A percentile compares a stretch with the other conserved stretches of the same genome.
Conservation (phyloP, 2,113 vertebrate species). For the Machaerirhynchus nigripectus region DNA sequence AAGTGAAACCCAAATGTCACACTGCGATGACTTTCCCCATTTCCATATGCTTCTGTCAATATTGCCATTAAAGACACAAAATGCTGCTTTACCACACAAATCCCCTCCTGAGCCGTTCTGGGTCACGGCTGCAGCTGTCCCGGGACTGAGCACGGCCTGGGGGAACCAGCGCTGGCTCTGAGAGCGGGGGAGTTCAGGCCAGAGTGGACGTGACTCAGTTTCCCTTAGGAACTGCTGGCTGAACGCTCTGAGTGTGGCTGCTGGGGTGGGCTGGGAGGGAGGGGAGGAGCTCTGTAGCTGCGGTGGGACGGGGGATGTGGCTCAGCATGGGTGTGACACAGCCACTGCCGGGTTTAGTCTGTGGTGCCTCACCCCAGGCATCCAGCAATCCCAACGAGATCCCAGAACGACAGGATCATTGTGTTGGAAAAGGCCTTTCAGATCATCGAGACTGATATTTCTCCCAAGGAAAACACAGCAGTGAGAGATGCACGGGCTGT, state of each 20-base stretch:
- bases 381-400: neutral
- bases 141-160: fast-evolving
- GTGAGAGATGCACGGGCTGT: neutral
- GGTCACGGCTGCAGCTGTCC: neutral
- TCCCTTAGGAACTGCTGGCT: neutral
- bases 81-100: neutral
- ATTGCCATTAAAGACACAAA: neutral
- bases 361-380: neutral
- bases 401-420: too few species aligned
- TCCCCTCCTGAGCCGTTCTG: neutral
- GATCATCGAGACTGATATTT: neutral
- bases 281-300: neutral
- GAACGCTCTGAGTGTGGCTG: neutral
- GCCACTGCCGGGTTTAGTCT: neutral
- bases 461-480: neutral
- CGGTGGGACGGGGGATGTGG: neutral
- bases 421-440: neutral
- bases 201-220: neutral
- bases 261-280: neutral
- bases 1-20: neutral
- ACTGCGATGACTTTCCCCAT: neutral
- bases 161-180: neutral
- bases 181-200: neutral
- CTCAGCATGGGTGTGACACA: neutral
- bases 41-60: neutral